These are phyloP conservation scores for Anodontia alba DNA, from an alignment of 2,888 invertebrate genomes.

Conservation along the genomic window DNA sequence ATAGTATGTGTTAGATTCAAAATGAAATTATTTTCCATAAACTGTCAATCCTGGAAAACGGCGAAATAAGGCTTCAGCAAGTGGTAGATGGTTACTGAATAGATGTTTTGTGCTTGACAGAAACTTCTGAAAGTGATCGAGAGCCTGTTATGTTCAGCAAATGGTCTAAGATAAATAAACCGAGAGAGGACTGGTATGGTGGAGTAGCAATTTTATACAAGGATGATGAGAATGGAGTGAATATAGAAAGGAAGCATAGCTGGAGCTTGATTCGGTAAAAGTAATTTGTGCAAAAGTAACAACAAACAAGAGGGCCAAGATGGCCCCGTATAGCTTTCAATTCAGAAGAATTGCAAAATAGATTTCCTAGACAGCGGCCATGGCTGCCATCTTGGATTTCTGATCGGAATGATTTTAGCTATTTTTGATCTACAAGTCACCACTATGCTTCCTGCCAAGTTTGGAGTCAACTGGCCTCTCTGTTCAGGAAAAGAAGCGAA, in stretches of 20 bases:
- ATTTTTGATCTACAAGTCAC: too few species aligned
- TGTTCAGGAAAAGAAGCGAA: too few species aligned
- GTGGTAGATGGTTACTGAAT: background rate
- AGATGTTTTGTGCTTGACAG: conserved; percentile 11
- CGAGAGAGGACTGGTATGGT: background rate
- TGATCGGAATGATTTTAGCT: too few species aligned
- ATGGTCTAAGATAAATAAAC: background rate
- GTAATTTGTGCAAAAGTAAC: background rate
- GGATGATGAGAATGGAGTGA: background rate
- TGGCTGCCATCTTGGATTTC: too few species aligned
- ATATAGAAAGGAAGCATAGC: background rate
- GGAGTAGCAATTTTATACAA: background rate
- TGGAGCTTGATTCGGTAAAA: background rate
- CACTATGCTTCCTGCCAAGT: too few species aligned
- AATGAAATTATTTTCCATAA: conserved; percentile 4
- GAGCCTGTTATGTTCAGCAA: conserved; percentile 1
- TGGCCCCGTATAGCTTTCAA: background rate
- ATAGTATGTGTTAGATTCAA: background rate
- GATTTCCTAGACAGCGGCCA: too few species aligned
- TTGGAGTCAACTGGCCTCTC: too few species aligned
- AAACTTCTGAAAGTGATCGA: background rate
- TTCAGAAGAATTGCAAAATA: too few species aligned
- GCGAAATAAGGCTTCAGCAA: background rate
- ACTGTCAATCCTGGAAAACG: conserved; percentile 9
- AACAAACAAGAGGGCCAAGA: too few species aligned